A percentile compares a stretch with the other conserved stretches of the same genome.
Conservation (phyloP, 2,797 vertebrate species). For the Xiphophorus birchmanni region DNA sequence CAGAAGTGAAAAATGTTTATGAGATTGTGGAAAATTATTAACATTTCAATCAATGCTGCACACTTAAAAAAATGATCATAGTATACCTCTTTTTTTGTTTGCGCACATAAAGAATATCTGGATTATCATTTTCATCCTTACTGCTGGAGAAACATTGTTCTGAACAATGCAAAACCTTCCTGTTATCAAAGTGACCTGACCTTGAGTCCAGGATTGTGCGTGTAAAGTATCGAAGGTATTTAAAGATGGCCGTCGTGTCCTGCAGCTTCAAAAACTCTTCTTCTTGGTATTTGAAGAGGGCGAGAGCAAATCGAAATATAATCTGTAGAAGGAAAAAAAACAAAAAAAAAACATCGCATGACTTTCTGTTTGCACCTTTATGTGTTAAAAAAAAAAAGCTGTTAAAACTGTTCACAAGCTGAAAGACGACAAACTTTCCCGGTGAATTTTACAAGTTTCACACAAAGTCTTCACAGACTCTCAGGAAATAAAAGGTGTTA, state of each 20-base stretch:
- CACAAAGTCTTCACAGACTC: neutral
- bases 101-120: neutral
- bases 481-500: neutral
- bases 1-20: neutral
- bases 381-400: neutral
- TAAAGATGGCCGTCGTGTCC: slow-evolving; percentile 93
- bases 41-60: neutral
- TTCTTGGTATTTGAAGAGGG: slow-evolving; percentile 96
- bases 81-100: neutral
- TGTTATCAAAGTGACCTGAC: slow-evolving; percentile 65
- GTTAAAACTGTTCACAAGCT: neutral
- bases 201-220: slow-evolving; percentile 91
- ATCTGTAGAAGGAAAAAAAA: slow-evolving; percentile 81
- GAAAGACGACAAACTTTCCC: neutral
- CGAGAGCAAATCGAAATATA: slow-evolving; percentile 94
- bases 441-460: neutral
- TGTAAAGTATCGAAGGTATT: slow-evolving; percentile 94
- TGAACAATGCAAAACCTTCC: neutral
- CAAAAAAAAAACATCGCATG: slow-evolving; percentile 14
- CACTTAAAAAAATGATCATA: neutral
- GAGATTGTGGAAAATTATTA: neutral
- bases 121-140: neutral
- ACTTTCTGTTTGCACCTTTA: neutral
- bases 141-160: neutral
- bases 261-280: slow-evolving; percentile 94